Base-by-base conservation (phyloP, 2,113 vertebrate species). In the Amphiprion ocellaris region DNA sequence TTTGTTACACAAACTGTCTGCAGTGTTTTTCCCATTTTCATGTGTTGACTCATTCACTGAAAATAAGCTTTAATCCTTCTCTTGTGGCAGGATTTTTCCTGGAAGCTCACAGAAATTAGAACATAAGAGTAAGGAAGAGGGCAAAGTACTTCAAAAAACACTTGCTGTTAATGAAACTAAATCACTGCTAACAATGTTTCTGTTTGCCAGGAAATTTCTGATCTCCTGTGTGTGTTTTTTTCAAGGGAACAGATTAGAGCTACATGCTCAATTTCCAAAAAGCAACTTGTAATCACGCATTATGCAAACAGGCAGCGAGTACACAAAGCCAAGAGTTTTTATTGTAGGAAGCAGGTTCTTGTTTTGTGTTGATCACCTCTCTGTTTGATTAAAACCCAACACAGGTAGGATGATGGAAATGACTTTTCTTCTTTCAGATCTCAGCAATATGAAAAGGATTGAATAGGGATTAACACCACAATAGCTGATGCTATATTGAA, bases 41-140 rank as follows among this genome's bases (percentile, higher is more conserved):
- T 81, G 74, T 90, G 90, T 90, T 90, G 83, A 90, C 87, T 93
- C 90, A 87, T 91, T 90, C 77, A 89, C 72, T 85, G 77, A 84
- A 88, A 91, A 91, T 91, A 92, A 90, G 89, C 88, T 83, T 63
- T 92, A 92, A 93, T 92, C 91, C 89, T 56, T 91, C 87, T 91
- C 87, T 90, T 88, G 90, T 91, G 86, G 87, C 77, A 81, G 66
- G 79, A 67, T 84, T 89, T 87, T 87, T 69, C 54, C 74, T 81
- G 41, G 82, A 90, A 86, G 82, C 85, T 83, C 54, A 59, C 53
- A 69, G 79, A 89, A 89, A 89, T 82, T 72, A 69, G 58, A 86
- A 81, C 84, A 81, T 65, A 72, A 82, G 84, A 83, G 84, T 69
- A 71, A 71, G 60, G 62, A 73, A 75, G 39, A 53, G 82, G 77